These are phyloP conservation scores for Lycaon pictus DNA, from an alignment of 2,113 vertebrate genomes.

Conservation along the genomic window DNA sequence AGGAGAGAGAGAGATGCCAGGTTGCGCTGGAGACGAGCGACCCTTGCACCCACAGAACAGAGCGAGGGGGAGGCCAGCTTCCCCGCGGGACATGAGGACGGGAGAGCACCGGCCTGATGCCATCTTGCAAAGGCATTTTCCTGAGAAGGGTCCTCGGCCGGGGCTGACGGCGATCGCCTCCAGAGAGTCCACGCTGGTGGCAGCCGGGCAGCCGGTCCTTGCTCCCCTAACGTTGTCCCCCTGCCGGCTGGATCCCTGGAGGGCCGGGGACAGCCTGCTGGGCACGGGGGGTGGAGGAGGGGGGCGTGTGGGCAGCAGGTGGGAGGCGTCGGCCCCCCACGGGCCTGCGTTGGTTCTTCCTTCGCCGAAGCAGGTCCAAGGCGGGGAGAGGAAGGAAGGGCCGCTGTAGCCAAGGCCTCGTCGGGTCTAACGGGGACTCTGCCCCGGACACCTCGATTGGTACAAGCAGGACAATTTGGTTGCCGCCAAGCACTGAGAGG, in stretches of 20 bases:
- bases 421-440: background rate
- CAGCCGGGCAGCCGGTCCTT: background rate
- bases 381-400: background rate
- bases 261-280: background rate
- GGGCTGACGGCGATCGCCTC: background rate
- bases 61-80: background rate
- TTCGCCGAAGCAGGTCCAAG: background rate
- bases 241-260: background rate
- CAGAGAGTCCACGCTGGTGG: background rate
- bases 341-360: background rate
- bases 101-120: background rate
- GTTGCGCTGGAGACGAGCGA: fast-evolving
- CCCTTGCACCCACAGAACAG: background rate
- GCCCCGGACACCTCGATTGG: background rate
- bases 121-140: background rate
- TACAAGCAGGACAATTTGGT: background rate
- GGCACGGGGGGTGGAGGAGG: fast-evolving
- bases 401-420: background rate
- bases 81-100: background rate
- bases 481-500: background rate
- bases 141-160: background rate
- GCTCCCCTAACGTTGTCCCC: background rate
- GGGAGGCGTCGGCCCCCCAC: fast-evolving
- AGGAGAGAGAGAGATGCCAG: background rate
- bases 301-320: background rate